Evolutionary conservation across 2,113 vertebrate genomes (phyloP).

Genomic region (Pristiophorus japonicus): DNA sequence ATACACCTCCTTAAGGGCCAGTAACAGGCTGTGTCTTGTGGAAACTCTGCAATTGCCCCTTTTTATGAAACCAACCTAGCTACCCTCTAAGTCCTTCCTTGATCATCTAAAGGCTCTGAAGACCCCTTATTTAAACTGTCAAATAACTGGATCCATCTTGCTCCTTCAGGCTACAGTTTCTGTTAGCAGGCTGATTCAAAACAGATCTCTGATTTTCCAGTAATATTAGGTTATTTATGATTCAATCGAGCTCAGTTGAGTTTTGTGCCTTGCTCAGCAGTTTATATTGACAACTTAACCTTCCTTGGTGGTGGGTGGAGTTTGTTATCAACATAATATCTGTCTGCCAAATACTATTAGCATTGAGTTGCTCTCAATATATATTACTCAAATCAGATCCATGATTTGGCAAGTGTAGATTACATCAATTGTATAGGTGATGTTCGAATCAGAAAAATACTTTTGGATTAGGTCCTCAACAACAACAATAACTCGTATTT

Average conservation of each 20-base stretch:
- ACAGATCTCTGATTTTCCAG: background rate
- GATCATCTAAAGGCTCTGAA: background rate
- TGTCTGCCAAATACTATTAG: too few relatives aligned
- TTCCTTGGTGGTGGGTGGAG: too few relatives aligned
- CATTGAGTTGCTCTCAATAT: background rate
- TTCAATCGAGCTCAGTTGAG: background rate
- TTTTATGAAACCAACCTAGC: background rate
- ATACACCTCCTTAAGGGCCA: background rate
- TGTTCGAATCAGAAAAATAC: background rate
- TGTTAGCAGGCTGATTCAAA: background rate
- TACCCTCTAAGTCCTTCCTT: background rate
- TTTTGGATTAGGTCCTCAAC: background rate
- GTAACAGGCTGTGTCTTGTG: background rate
- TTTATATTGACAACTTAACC: background rate
- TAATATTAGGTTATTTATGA: background rate
- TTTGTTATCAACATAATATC: too few relatives aligned
- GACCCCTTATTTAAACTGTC: background rate
- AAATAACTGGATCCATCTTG: background rate
- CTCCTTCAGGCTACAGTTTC: background rate
- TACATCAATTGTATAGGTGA: background rate
- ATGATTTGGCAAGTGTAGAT: background rate
- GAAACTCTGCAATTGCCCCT: background rate
- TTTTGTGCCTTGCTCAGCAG: background rate
- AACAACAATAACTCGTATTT: too few relatives aligned
- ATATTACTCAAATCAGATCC: background rate